These are phyloP conservation scores for Gymnogyps californianus DNA, from an alignment of 2,113 vertebrate species.

Conservation along the genomic window DNA sequence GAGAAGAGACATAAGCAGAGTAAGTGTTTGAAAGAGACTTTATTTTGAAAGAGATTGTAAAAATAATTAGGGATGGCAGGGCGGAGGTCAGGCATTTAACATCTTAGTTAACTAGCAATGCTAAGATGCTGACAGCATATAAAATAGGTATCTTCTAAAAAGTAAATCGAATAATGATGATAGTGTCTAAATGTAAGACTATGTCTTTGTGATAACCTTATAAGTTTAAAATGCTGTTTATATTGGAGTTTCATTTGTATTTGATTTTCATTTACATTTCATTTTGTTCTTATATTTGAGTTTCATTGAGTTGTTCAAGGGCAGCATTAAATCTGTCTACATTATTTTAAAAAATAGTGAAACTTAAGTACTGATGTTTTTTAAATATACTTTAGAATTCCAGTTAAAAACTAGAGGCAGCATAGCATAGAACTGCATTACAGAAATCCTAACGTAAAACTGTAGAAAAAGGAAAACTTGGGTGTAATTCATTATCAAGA, in stretches of 20 bases:
- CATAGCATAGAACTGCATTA: background rate
- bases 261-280: background rate
- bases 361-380: background rate
- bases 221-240: background rate
- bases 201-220: background rate
- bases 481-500: background rate
- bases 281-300: background rate
- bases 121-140: background rate
- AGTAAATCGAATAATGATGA: background rate
- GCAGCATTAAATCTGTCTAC: background rate
- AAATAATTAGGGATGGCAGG: background rate
- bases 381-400: background rate
- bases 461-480: background rate
- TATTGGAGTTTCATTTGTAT: background rate
- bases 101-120: background rate
- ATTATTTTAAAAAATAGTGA: background rate
- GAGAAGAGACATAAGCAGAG: background rate
- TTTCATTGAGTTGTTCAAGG: background rate
- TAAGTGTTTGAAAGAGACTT: background rate
- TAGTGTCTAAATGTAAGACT: background rate
- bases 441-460: background rate
- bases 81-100: background rate
- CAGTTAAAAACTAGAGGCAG: background rate
- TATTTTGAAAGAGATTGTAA: background rate
- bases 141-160: background rate